Percentiles rank a stretch among this genome's conserved stretches.
Evolutionary conservation across 64 coral and sea anemone genomes (phyloP).

Genomic region (Porites australiensis): DNA sequence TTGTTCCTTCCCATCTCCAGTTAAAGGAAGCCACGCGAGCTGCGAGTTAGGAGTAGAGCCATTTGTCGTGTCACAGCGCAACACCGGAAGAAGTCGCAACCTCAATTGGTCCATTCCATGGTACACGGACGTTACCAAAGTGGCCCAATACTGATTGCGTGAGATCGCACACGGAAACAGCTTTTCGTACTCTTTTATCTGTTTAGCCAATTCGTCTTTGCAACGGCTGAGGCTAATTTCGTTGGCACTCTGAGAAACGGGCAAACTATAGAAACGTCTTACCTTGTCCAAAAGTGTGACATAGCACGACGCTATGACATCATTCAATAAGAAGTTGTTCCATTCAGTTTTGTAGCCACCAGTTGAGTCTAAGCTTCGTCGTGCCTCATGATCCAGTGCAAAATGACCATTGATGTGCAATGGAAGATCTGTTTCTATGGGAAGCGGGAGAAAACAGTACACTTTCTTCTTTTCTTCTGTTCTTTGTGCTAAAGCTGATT

Average conservation of each 20-base stretch:
- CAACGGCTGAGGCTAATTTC: conserved; percentile 7
- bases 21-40: conserved; percentile 62
- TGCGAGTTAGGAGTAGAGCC: not conserved
- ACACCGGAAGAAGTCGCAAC: conserved; percentile 71
- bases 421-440: conserved; percentile 70
- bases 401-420: conserved; percentile 96
- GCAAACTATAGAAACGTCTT: conserved; percentile 34
- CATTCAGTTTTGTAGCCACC: conserved; percentile 52
- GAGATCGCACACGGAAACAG: not conserved
- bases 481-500: not conserved
- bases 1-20: conserved; percentile 39
- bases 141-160: conserved; percentile 26
- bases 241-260: not conserved
- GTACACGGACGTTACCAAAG: conserved; percentile 52
- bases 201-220: not conserved
- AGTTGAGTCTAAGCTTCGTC: conserved; percentile 60
- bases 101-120: conserved; percentile 38
- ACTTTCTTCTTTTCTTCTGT: not conserved
- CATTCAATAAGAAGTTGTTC: conserved; percentile 62
- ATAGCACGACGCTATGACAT: conserved; percentile 87
- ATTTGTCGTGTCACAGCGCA: not conserved
- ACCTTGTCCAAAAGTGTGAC: conserved; percentile 57
- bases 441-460: conserved; percentile 94
- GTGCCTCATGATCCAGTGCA: conserved; percentile 85
- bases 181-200: not conserved